Percentiles rank a stretch among this genome's conserved stretches.
Conservation (phyloP, 2,113 vertebrate genomes). For the Sceloporus undulatus region DNA sequence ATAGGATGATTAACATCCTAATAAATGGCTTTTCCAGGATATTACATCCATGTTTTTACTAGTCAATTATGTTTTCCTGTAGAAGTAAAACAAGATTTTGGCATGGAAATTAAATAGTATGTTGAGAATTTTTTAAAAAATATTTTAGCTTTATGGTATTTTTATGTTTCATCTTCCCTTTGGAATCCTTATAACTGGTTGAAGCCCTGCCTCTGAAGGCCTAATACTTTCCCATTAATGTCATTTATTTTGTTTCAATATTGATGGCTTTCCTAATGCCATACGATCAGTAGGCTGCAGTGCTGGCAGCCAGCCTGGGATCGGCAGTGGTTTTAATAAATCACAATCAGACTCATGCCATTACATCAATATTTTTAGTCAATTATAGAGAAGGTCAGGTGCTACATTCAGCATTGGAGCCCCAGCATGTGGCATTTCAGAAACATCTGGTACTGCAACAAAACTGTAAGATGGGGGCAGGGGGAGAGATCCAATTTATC, state of each 20-base stretch:
- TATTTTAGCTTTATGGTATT: slow-evolving; percentile 72
- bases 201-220: slow-evolving; percentile 85
- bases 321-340: slow-evolving; percentile 98
- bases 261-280: slow-evolving; percentile 99
- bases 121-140: slow-evolving; percentile 67
- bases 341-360: slow-evolving; percentile 99
- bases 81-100: slow-evolving; percentile 41
- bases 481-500: slow-evolving; percentile 85
- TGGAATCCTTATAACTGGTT: slow-evolving; percentile 86
- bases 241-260: slow-evolving; percentile 94
- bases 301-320: slow-evolving; percentile 96
- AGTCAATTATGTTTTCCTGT: slow-evolving; percentile 68
- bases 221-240: slow-evolving; percentile 94
- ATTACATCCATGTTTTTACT: slow-evolving; percentile 67
- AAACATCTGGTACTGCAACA: slow-evolving; percentile 95
- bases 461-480: slow-evolving; percentile 80
- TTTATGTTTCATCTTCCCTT: slow-evolving; percentile 80
- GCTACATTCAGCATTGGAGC: slow-evolving; percentile 88
- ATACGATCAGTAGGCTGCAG: slow-evolving; percentile 93
- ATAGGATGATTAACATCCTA: slow-evolving; percentile 70
- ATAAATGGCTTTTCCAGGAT: slow-evolving; percentile 57
- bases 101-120: slow-evolving; percentile 71
- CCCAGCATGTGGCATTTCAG: slow-evolving; percentile 88
- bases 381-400: slow-evolving; percentile 99
- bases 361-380: slow-evolving; percentile 99